These are phyloP conservation scores for Leptinotarsa peninsularis DNA, from an alignment of 2,888 invertebrate genomes.

Conservation along the genomic window DNA sequence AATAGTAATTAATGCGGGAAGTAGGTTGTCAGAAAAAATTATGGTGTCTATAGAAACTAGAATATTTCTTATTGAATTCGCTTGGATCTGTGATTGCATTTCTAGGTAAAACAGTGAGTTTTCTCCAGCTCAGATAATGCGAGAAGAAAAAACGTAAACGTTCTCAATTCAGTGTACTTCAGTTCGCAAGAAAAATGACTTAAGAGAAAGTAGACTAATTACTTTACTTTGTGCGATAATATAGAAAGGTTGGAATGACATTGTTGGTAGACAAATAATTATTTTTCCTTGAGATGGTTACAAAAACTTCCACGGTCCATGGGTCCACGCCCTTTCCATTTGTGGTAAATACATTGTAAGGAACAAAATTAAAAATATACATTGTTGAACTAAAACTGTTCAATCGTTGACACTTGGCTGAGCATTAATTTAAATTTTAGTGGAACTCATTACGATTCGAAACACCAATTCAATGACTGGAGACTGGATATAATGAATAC, in stretches of 20 bases:
- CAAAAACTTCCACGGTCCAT: not conserved
- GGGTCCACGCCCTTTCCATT: not conserved
- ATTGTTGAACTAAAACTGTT: not conserved
- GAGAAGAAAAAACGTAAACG: not conserved
- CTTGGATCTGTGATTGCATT: not conserved
- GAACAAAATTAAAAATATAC: not conserved
- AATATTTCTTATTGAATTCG: not conserved
- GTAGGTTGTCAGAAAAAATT: not conserved
- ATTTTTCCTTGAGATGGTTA: not conserved
- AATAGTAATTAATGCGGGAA: not conserved
- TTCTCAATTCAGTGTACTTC: not conserved
- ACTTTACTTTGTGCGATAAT: not conserved
- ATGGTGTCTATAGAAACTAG: not conserved
- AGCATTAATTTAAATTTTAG: slow-evolving; percentile 14
- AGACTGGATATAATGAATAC: no score
- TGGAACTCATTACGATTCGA: slow-evolving; percentile 19
- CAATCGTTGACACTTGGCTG: slow-evolving; percentile 5
- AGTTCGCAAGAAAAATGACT: slow-evolving; percentile 6
- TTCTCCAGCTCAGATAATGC: not conserved
- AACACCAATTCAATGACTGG: slow-evolving; percentile 8
- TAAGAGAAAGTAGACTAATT: slow-evolving; percentile 6
- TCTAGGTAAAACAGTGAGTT: not conserved
- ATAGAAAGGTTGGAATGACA: slow-evolving; percentile 4
- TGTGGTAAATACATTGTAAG: not conserved
- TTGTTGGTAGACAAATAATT: not conserved